Percentiles rank a stretch among this genome's conserved stretches.
These are phyloP conservation scores for Frieseomelitta varia DNA, from an alignment of 1,140 invertebrate species.

Conservation along the genomic window DNA sequence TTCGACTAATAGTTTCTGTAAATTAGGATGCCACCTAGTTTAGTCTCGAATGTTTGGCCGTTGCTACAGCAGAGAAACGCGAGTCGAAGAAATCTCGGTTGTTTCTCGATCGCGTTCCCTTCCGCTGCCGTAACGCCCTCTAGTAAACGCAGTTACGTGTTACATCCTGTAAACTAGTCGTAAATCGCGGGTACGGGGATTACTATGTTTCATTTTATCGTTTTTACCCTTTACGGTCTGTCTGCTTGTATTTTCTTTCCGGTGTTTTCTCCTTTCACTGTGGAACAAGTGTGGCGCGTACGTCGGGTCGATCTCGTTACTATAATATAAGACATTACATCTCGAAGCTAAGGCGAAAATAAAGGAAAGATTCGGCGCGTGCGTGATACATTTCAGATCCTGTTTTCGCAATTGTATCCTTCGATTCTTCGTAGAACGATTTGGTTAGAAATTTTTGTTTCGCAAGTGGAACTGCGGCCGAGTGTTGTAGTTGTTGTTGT, in stretches of 20 bases:
- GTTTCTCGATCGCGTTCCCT: conserved; percentile 14
- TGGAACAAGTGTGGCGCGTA: conserved; percentile 20
- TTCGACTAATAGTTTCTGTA: conserved; percentile 63
- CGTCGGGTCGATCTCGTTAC: conserved; percentile 27
- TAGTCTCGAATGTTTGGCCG: conserved; percentile 43
- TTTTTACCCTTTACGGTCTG: conserved; percentile 30
- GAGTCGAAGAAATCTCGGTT: not conserved
- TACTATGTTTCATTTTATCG: conserved; percentile 59
- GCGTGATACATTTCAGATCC: conserved; percentile 43
- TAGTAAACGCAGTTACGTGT: conserved; percentile 8
- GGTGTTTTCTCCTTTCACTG: not conserved
- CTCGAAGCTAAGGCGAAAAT: conserved; percentile 54
- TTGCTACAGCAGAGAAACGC: conserved; percentile 47
- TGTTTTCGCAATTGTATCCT: conserved; percentile 4
- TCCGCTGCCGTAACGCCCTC: conserved; percentile 13
- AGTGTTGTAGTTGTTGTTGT: not conserved
- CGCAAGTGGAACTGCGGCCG: not conserved
- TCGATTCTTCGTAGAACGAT: conserved; percentile 4
- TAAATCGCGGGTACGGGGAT: conserved; percentile 63
- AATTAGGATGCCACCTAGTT: conserved; percentile 58
- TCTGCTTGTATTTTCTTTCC: not conserved
- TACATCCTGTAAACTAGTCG: conserved; percentile 63
- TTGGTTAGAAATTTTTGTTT: conserved; percentile 20
- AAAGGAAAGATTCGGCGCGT: conserved; percentile 50
- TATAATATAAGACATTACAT: conserved; percentile 47